Evolutionary conservation across 2,797 vertebrate species (phyloP), one percentile per base, ranked within the genome.

Genomic region (Hoplostethus atlanticus): DNA sequence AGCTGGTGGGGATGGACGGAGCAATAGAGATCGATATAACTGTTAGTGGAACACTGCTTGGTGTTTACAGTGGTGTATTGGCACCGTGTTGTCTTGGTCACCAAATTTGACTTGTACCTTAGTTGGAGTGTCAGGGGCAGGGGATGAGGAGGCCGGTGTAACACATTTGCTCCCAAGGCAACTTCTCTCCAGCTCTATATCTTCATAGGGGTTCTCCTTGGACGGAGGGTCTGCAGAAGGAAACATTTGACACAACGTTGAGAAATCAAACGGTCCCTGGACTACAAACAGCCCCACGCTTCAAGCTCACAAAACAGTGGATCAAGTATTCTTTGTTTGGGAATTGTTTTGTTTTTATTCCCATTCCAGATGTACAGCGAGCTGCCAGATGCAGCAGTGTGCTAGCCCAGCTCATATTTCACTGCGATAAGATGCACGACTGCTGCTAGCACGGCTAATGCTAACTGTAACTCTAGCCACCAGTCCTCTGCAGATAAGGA

Each of bases 141-240:
- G 94, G 6, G 96, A 95, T 12, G 94, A 93, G 46, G 96, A 96
- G 5, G 93, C 91, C 40, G 95, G 95, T 71, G 96, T 86, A 68
- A 95, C 93, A 80, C 95, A 95, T 90, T 97, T 95, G 84, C 83
- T 94, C 61, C 88, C 88, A 34, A 90, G 78, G 81, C 85, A 92
- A 62, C 88, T 96, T 85, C 95, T 96, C 59, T 98, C 97, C 77
- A 96, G 88, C 86, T 99, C 98, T 1, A 99, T 97, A 68, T 99
- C 98, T 92, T 99, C 98, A 2, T 99, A 99, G 11, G 97, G 98
- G 82, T 99, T 99, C 86, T 99, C 98, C 93, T 98, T 99, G n/a
- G 93, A 92, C 34, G 97, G 96, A 8, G 92, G 93, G 77, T 99
- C 98, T 99, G 84, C 36, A 80, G 52, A 80, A 61, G 54, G 57